Percentiles rank a stretch among this genome's conserved stretches.
phyloP scores from a whole-genome alignment of 1,140 invertebrate species.

The Tachypleus tridentatus region DNA sequence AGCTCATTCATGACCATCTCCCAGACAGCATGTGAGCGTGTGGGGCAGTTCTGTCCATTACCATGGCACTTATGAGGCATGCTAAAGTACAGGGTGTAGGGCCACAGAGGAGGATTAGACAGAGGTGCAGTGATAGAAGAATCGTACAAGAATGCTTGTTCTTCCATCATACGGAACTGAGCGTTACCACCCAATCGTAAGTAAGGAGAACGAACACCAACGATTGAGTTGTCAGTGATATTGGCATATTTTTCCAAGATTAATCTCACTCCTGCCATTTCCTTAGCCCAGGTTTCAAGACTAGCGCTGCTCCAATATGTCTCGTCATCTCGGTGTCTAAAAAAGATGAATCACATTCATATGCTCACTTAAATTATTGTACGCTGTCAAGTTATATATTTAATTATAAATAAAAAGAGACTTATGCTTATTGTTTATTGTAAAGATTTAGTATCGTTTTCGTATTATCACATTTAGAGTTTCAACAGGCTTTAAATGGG shows the following conservation, averaged over 20 bases:
- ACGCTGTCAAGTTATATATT: too few species aligned
- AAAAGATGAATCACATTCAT: neutral
- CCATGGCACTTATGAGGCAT: constrained; percentile 92
- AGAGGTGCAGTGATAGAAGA: constrained; percentile 87
- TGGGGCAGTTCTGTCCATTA: constrained; percentile 78
- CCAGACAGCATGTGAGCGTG: constrained; percentile 80
- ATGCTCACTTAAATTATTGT: neutral
- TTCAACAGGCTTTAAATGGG: neutral
- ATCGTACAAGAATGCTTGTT: constrained; percentile 89
- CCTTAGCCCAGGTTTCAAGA: constrained; percentile 87
- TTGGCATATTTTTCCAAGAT: constrained; percentile 87
- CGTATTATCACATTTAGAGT: too few species aligned
- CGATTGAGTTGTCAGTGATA: constrained; percentile 83
- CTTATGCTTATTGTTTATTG: too few species aligned
- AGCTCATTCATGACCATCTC: constrained; percentile 97
- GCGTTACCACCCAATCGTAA: constrained; percentile 87
- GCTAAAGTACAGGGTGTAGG: constrained; percentile 93
- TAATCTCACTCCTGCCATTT: constrained; percentile 90
- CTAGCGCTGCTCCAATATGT: constrained; percentile 87
- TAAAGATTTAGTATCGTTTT: too few species aligned
- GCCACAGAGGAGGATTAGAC: constrained; percentile 86
- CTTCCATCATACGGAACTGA: constrained; percentile 96
- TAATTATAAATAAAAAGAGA: too few species aligned
- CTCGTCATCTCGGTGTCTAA: constrained; percentile 79
- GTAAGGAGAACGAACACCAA: constrained; percentile 86